phyloP scores from a whole-genome alignment of 2,797 vertebrate species.

The Peromyscus aztecus region DNA sequence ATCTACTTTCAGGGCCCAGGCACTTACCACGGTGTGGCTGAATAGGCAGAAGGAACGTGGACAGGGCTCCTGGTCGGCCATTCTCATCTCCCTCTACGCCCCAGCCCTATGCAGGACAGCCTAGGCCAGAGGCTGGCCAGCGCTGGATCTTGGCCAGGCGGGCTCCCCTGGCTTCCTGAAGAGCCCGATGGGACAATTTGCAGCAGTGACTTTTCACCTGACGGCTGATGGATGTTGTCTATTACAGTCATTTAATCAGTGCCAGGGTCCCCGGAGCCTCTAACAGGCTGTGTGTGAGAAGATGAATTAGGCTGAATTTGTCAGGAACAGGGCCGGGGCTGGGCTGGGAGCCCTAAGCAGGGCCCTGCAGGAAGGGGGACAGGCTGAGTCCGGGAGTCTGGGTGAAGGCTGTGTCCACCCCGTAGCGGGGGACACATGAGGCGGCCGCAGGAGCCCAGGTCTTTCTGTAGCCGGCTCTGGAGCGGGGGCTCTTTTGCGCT shows the following conservation, averaged over 20 bases:
- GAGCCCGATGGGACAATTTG: rapidly evolving
- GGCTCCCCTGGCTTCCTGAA: neutral
- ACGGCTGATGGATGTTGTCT: slow-evolving; percentile 90
- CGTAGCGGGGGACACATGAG: too few relatives aligned
- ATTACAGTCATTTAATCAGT: slow-evolving; percentile 93
- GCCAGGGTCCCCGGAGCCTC: slow-evolving; percentile 86
- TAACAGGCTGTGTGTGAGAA: slow-evolving; percentile 87
- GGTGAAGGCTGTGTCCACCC: too few relatives aligned
- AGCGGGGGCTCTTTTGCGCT: rapidly evolving
- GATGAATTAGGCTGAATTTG: slow-evolving; percentile 92
- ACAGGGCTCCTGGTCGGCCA: rapidly evolving
- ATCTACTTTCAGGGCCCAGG: neutral
- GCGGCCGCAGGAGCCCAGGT: too few relatives aligned
- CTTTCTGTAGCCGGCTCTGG: neutral
- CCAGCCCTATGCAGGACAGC: neutral
- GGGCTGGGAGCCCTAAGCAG: neutral
- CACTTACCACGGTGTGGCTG: rapidly evolving
- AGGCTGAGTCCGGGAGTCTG: neutral
- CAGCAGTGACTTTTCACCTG: slow-evolving; percentile 86
- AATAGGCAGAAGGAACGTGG: neutral
- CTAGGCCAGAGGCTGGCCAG: neutral
- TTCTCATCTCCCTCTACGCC: neutral
- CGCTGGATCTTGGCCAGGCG: rapidly evolving
- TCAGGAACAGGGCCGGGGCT: slow-evolving; percentile 75
- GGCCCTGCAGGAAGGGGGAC: rapidly evolving